Base-by-base conservation (phyloP, 2,888 invertebrate genomes). In the Agrochola macilenta region DNA sequence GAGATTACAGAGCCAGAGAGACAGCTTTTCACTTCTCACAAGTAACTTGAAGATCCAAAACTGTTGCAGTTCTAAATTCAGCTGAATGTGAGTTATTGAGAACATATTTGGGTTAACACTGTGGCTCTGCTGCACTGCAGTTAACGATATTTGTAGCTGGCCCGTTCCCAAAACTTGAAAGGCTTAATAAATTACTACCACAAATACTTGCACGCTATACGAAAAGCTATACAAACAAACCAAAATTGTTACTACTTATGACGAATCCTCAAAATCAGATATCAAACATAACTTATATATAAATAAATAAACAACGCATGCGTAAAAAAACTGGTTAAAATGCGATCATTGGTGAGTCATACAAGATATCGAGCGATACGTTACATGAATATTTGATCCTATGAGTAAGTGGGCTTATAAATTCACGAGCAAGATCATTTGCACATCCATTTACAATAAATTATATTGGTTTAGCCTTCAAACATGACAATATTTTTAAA, bases 261-360 rank as follows among this genome's bases (percentile, higher is more conserved):
- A 35, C 17, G 9, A 35, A 26, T 54, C 12, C 46, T 39, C 17
- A 54, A 35, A 68, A 46, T 78, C n/a, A 2, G 49, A 60, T 23
- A 65, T 35, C 14, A 81, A 58, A 60, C 12, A 17, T 23, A 64
- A 23, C 26, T 58, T 46, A 7, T 54, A 7, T 26, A 35, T n/a
- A 58, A 58, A 77, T 83, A 64, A 73, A 85, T 52, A 86, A 78
- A 69, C 43, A 82, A 78, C 58, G 54, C 26, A 66, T 30, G 57
- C 46, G 2, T 39, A 5, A 66, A 68, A 74, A 82, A 82, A 30
- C 61, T 58, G 20, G 46, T 35, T 20, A 35, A 7, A 73, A 64
- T 73, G 66, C 52, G 72, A 72, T 61, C 83, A 75, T 60, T n/a
- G 43, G 9, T 86, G 83, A 84, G 63, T 84, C 83, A 84, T 58